Percentiles rank a stretch among this genome's conserved stretches.
phyloP scores from a whole-genome alignment of 2,113 vertebrate species.

The Petromus typicus region DNA sequence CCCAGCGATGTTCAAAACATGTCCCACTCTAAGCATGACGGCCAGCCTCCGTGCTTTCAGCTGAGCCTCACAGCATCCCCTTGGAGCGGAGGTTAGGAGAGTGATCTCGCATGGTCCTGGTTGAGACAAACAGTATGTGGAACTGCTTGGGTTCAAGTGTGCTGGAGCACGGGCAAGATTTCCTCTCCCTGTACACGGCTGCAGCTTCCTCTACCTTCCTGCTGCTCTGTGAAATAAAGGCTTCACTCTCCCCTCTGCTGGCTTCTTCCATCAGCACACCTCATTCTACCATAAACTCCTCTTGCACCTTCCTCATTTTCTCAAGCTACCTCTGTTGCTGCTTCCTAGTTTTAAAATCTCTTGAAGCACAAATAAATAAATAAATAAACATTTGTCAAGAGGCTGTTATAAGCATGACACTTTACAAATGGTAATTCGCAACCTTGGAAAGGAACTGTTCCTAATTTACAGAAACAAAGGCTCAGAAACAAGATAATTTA shows the following conservation, averaged over 20 bases:
- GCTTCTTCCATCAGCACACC: not conserved
- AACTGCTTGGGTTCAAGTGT: not conserved
- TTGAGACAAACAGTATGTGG: not conserved
- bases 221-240: not conserved
- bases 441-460: not conserved
- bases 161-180: too few species aligned
- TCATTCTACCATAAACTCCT: not conserved
- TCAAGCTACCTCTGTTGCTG: slow-evolving; percentile 4
- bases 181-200: not conserved
- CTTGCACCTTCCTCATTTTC: not conserved
- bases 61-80: not conserved
- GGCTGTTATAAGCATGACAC: not conserved
- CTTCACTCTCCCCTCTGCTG: not conserved
- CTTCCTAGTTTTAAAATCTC: slow-evolving; percentile 37
- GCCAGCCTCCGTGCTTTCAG: not conserved
- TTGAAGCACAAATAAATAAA: slow-evolving; percentile 44
- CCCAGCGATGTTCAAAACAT: not conserved
- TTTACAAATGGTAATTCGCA: not conserved
- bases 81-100: not conserved
- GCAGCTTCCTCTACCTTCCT: not conserved
- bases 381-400: not conserved
- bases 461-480: slow-evolving; percentile 15
- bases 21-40: not conserved
- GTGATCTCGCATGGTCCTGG: not conserved
- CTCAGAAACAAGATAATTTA: not conserved